Conservation (phyloP, 2,888 invertebrate species). For the Mactromeris polynyma region DNA sequence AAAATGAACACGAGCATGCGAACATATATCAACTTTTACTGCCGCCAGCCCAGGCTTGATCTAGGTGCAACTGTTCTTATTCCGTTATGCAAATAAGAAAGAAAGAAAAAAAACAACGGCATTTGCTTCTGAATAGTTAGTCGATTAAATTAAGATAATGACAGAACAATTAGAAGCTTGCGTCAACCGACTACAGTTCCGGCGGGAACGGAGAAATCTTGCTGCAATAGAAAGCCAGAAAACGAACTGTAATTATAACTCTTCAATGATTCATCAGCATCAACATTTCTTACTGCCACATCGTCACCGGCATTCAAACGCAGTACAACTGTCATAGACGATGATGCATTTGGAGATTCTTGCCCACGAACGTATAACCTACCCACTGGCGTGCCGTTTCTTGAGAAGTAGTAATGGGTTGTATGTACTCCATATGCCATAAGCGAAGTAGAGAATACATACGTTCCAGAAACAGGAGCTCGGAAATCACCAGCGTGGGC, state of each 20-base stretch:
- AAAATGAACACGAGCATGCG: no score
- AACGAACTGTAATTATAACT: slow-evolving; percentile 14
- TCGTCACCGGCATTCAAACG: slow-evolving; percentile 16
- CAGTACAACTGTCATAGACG: slow-evolving; percentile 12
- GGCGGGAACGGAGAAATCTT: background rate
- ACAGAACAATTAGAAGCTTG: no score
- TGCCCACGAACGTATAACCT: background rate
- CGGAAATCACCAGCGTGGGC: slow-evolving; percentile 42
- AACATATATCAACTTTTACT: no score
- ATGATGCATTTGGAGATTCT: background rate
- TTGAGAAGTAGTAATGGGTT: background rate
- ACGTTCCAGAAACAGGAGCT: slow-evolving; percentile 42
- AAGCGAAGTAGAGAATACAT: slow-evolving; percentile 42
- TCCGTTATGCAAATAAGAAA: no score
- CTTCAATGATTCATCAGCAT: slow-evolving; percentile 5
- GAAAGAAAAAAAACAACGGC: no score
- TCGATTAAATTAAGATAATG: no score
- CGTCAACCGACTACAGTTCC: background rate
- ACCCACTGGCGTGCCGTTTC: background rate
- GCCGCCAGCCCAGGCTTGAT: no score
- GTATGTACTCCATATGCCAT: slow-evolving; percentile 16
- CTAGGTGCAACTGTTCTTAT: no score
- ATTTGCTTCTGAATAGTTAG: no score
- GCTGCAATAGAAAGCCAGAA: slow-evolving; percentile 23
- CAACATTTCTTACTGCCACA: slow-evolving; percentile 9